phyloP scores from a whole-genome alignment of 2,797 vertebrate genomes.

The Enteromius fasciolatus region DNA sequence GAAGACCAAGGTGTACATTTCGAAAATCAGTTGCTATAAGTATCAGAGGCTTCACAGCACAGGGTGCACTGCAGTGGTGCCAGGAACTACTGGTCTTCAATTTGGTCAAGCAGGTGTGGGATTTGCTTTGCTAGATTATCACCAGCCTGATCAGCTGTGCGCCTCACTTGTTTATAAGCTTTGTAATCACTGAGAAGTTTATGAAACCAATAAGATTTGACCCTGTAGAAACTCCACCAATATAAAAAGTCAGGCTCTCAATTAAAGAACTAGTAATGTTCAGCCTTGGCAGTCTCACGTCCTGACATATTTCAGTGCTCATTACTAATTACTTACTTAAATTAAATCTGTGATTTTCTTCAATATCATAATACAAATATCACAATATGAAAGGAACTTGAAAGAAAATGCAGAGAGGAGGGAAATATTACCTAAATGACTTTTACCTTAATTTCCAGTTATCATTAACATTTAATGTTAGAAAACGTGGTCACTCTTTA shows the following conservation, averaged over 20 bases:
- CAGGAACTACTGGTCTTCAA: neutral
- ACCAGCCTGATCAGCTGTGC: neutral
- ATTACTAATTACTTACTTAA: neutral
- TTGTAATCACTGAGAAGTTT: neutral
- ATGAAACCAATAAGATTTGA: conserved; percentile 10
- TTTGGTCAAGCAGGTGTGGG: conserved; percentile 12
- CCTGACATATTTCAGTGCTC: no score
- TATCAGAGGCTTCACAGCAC: neutral
- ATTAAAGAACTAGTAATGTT: neutral
- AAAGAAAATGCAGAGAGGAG: no score
- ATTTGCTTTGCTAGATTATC: conserved; percentile 15
- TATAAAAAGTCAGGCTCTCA: neutral
- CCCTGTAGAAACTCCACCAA: neutral
- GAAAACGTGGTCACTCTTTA: no score
- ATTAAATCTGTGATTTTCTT: neutral
- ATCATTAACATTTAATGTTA: neutral
- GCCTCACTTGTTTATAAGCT: neutral
- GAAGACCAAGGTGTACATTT: neutral
- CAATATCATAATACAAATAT: no score
- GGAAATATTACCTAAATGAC: neutral
- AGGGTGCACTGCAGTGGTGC: neutral
- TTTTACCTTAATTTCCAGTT: neutral
- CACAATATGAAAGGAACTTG: no score
- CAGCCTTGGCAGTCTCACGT: neutral
- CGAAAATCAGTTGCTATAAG: conserved; percentile 2